phyloP scores from a whole-genome alignment of 2,888 invertebrate genomes.

The Agriopis marginaria region DNA sequence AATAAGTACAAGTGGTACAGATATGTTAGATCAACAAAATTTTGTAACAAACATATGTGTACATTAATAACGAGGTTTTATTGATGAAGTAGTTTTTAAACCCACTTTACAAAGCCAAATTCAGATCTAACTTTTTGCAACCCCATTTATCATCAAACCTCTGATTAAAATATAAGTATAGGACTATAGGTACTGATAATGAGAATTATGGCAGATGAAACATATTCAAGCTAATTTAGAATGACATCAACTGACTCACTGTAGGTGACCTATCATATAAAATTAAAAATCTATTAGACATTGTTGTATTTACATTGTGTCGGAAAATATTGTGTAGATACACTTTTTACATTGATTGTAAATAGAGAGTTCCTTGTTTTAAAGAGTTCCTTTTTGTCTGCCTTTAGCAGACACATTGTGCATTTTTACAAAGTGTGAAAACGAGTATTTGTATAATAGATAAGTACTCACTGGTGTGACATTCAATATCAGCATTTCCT shows the following conservation, averaged over 20 bases:
- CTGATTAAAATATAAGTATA: slow-evolving; percentile 6
- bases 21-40: slow-evolving; percentile 59
- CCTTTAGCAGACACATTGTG: slow-evolving; percentile 61
- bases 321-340: slow-evolving; percentile 35
- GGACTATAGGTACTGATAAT: slow-evolving; percentile 10
- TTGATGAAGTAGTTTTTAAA: slow-evolving; percentile 9
- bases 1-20: slow-evolving; percentile 53
- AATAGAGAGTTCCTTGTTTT: neutral
- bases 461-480: slow-evolving; percentile 85
- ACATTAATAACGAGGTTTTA: slow-evolving; percentile 39
- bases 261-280: slow-evolving; percentile 20
- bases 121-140: slow-evolving; percentile 1
- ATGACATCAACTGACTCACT: slow-evolving; percentile 13
- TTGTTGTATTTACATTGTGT: slow-evolving; percentile 59
- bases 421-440: slow-evolving; percentile 82
- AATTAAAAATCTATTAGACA: slow-evolving; percentile 25
- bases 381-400: slow-evolving; percentile 39
- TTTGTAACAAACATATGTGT: slow-evolving; percentile 59
- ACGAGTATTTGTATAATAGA: slow-evolving; percentile 34
- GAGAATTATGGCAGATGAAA: slow-evolving; percentile 25
- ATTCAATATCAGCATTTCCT: slow-evolving; percentile 90
- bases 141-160: slow-evolving; percentile 27
- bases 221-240: slow-evolving; percentile 19
- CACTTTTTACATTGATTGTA: slow-evolving; percentile 35
- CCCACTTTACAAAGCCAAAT: slow-evolving; percentile 6